Evolutionary conservation across 1,140 invertebrate genomes (phyloP), one percentile per base, ranked within the genome.

Genomic region (Chlorops oryzae): DNA sequence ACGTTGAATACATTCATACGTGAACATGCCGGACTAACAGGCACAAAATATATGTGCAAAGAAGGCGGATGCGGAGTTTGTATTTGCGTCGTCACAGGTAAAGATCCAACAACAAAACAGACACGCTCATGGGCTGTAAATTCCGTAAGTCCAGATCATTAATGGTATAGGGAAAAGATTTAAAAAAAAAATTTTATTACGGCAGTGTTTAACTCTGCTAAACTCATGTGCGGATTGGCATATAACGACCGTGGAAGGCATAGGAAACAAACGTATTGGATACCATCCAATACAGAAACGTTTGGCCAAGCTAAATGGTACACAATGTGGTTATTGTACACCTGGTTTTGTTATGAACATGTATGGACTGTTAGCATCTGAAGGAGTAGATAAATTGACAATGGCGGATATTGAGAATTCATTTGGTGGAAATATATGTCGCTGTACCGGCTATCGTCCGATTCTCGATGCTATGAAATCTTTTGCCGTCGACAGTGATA

Each of bases 51-150:
- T 2, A 86, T 85, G 81, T 90, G 88, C 57, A 71, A 77, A 3
- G 87, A 92, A 69, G 88, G 86, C 21, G 87, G 87, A 1, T 90
- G 88, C 62, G 88, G 88, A 1, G 78, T 79, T 0, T 91, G 88
- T 60, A 74, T 87, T 20, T 87, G 90, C 2, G 65, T 81, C 3
- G 81, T 80, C 1, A 74, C 70, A 24, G 66, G 72, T 0, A 59
- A 63, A 2, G 67, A 82, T 57, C 76, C 80, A 10, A 61, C 74
- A 2, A 75, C 60, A 18, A 72, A 74, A 54, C 75, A 75, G 63
- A 59, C 61, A 54, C 65, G 77, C 51, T 77, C 73, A 2, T 77
- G 80, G 46, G 75, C 84, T n/a, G 80, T 88, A 2, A 89, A 88
- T 63, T 87, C 85, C 56, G 85, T 87, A 73, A 78, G 75, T 4